phyloP scores from a whole-genome alignment of 2,888 invertebrate species.

The Polymixis flavicincta region DNA sequence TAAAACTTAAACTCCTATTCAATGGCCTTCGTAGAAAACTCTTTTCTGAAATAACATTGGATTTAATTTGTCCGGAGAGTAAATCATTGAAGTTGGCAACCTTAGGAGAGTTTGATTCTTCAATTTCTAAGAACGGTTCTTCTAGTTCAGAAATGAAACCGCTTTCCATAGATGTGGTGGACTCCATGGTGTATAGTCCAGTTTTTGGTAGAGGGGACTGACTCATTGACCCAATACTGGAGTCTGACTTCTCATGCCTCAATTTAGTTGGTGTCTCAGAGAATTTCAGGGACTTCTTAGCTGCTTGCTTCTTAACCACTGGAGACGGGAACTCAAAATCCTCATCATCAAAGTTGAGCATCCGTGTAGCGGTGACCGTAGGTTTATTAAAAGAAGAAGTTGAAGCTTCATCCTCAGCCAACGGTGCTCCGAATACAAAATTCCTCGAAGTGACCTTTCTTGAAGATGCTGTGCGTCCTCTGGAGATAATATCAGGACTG shows the following conservation, averaged over 20 bases:
- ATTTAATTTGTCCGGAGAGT: slow-evolving; percentile 83
- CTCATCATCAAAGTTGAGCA: slow-evolving; percentile 85
- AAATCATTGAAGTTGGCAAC: slow-evolving; percentile 83
- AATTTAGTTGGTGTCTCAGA: slow-evolving; percentile 80
- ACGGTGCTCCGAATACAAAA: slow-evolving; percentile 86
- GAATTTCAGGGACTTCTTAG: slow-evolving; percentile 85
- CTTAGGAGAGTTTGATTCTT: slow-evolving; percentile 85
- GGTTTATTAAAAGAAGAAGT: slow-evolving; percentile 86
- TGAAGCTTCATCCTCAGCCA: slow-evolving; percentile 82
- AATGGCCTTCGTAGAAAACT: slow-evolving; percentile 71
- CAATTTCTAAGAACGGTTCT: slow-evolving; percentile 84
- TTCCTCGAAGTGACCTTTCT: slow-evolving; percentile 81
- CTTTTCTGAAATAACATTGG: slow-evolving; percentile 71
- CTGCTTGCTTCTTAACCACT: slow-evolving; percentile 77
- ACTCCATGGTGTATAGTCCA: slow-evolving; percentile 80
- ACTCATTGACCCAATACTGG: slow-evolving; percentile 81
- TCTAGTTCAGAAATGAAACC: slow-evolving; percentile 88
- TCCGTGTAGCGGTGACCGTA: slow-evolving; percentile 77
- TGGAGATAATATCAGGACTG: slow-evolving; percentile 86
- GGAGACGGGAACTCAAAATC: slow-evolving; percentile 86
- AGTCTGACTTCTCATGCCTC: slow-evolving; percentile 80
- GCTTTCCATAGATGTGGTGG: slow-evolving; percentile 85
- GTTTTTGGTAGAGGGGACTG: slow-evolving; percentile 73
- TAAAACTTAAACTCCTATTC: slow-evolving; percentile 81
- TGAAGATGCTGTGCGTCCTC: slow-evolving; percentile 76